Conservation (phyloP, 30 jellyfish, hydroid and myxozoan genomes). For the Mastigias papua region DNA sequence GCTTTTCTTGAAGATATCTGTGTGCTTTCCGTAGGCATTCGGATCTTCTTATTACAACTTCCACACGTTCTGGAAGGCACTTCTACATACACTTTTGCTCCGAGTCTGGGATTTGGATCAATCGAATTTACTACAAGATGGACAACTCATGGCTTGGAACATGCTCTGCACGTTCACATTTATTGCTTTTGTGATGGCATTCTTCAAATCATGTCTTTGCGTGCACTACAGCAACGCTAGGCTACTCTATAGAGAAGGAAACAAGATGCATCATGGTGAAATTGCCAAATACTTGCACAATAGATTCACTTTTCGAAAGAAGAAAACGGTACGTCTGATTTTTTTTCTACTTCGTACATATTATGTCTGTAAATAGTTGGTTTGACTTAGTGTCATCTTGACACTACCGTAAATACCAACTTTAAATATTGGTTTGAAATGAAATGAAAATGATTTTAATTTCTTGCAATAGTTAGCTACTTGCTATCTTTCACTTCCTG, state of each 20-base stretch:
- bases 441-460: too few relatives aligned
- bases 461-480: too few relatives aligned
- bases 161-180: slow-evolving; percentile 8
- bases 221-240: slow-evolving; percentile 34
- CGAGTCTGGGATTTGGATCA: slow-evolving; percentile 24
- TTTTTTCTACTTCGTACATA: not conserved
- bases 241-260: slow-evolving; percentile 6
- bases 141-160: slow-evolving; percentile 27
- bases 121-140: not conserved
- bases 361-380: too few relatives aligned
- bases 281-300: slow-evolving; percentile 25
- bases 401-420: too few relatives aligned
- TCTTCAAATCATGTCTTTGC: slow-evolving; percentile 52
- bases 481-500: too few relatives aligned
- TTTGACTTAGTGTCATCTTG: too few relatives aligned
- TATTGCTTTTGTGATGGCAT: slow-evolving; percentile 17
- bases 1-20: not conserved
- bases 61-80: slow-evolving; percentile 59
- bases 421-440: too few relatives aligned
- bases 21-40: slow-evolving; percentile 34
- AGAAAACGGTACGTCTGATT: slow-evolving; percentile 11
- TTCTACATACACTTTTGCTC: slow-evolving; percentile 43
- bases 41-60: slow-evolving; percentile 38
- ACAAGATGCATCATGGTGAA: slow-evolving; percentile 18
- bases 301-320: slow-evolving; percentile 34